Conservation (phyloP, 1,140 invertebrate genomes). For the Formica selysi region DNA sequence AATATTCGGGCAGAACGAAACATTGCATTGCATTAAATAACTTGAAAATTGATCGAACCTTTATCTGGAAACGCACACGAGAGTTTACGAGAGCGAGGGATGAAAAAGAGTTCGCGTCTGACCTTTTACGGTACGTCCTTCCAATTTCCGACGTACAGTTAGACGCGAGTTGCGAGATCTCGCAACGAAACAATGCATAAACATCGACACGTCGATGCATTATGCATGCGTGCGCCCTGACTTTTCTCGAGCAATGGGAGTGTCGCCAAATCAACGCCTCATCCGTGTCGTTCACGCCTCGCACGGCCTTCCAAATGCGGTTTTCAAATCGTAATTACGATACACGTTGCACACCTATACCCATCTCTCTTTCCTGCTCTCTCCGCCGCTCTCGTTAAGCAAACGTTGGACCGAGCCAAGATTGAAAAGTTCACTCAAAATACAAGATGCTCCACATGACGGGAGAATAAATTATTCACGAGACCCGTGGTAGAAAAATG, state of each 20-base stretch:
- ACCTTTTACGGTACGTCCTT: slow-evolving; percentile 48
- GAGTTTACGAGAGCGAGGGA: neutral
- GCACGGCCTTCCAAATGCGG: slow-evolving; percentile 59
- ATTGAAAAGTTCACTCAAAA: slow-evolving; percentile 4
- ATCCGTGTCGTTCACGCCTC: slow-evolving; percentile 82
- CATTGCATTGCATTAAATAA: neutral
- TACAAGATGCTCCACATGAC: neutral
- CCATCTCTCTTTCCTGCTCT: neutral
- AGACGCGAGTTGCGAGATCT: slow-evolving; percentile 28
- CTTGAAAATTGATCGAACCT: neutral
- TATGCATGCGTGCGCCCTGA: slow-evolving; percentile 79
- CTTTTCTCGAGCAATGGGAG: slow-evolving; percentile 79
- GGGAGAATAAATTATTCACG: slow-evolving; percentile 43
- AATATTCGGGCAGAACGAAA: neutral
- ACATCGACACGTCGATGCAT: slow-evolving; percentile 78
- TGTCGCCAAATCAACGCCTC: slow-evolving; percentile 83
- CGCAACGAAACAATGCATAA: slow-evolving; percentile 77
- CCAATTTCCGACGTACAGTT: slow-evolving; percentile 31
- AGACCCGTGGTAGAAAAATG: neutral
- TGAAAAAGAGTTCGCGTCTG: slow-evolving; percentile 10
- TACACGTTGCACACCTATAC: slow-evolving; percentile 36
- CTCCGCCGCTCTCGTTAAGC: neutral
- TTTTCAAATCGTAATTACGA: slow-evolving; percentile 72
- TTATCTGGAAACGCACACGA: neutral
- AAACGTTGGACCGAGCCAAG: slow-evolving; percentile 31